phyloP scores from a whole-genome alignment of 2,113 vertebrate species.

The Istiophorus platypterus region DNA sequence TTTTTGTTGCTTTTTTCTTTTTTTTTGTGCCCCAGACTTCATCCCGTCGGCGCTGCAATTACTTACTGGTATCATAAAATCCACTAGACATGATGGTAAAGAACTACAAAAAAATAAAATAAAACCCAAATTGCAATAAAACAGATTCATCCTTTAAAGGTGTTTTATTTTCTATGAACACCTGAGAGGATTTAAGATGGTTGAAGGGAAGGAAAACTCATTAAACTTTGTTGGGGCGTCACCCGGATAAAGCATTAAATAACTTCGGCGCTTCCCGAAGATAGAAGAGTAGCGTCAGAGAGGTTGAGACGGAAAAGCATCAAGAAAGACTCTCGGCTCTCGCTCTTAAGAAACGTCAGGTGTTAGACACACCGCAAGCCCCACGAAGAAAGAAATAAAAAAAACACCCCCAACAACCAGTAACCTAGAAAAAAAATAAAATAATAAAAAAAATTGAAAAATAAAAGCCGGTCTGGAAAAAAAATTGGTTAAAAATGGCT shows the following conservation, averaged over 20 bases:
- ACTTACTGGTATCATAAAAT: no score
- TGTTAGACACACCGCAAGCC: constrained; percentile 12
- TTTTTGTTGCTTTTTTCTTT: no score
- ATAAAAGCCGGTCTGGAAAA: constrained; percentile 21
- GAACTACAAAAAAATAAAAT: neutral
- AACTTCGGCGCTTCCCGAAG: neutral
- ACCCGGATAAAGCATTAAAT: constrained; percentile 35
- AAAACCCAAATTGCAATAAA: neutral
- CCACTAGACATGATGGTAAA: neutral
- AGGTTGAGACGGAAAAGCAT: constrained; percentile 30
- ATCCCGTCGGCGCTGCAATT: neutral
- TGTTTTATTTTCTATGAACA: constrained; percentile 37
- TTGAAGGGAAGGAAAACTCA: constrained; percentile 21
- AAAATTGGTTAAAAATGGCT: constrained; percentile 37
- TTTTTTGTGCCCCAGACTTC: neutral
- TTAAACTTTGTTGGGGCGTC: constrained; percentile 44
- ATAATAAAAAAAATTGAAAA: no score
- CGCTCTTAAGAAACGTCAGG: neutral
- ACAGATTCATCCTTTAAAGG: neutral
- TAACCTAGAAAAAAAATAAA: constrained; percentile 2
- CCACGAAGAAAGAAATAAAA: no score
- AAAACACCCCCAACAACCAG: neutral
- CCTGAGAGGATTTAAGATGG: constrained; percentile 48
- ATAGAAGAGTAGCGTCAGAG: constrained; percentile 37
- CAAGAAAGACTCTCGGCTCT: constrained; percentile 24